Evolutionary conservation across 2,797 vertebrate genomes (phyloP).

Genomic region (Pangasius djambal): DNA sequence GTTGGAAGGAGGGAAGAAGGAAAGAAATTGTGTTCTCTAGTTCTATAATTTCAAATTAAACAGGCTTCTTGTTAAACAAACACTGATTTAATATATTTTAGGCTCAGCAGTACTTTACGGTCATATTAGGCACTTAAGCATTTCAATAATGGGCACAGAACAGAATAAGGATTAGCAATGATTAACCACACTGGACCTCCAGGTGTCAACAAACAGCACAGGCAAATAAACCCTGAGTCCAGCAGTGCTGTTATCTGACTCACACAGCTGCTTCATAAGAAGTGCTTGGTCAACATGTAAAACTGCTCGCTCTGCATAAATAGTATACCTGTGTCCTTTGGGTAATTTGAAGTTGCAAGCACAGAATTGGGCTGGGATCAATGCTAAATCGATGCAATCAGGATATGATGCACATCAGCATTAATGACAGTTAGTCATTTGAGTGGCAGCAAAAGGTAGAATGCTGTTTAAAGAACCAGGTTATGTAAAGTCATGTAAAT

Average conservation of each 20-base stretch:
- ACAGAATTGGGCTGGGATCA: slow-evolving; percentile 60
- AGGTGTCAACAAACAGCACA: slow-evolving; percentile 36
- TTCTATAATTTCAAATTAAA: background rate
- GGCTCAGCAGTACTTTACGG: background rate
- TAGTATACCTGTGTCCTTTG: slow-evolving; percentile 53
- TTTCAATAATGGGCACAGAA: background rate
- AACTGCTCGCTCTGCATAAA: slow-evolving; percentile 47
- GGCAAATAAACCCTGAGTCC: slow-evolving; percentile 10
- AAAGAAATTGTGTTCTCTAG: background rate
- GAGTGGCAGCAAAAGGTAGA: slow-evolving; percentile 61
- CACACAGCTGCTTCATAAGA: slow-evolving; percentile 34
- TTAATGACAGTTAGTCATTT: slow-evolving; percentile 57
- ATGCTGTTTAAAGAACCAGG: background rate
- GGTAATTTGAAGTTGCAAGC: slow-evolving; percentile 54
- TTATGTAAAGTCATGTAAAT: background rate
- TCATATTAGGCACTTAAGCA: background rate
- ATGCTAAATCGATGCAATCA: slow-evolving; percentile 68
- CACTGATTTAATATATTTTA: background rate
- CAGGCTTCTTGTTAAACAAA: background rate
- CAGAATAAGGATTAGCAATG: background rate
- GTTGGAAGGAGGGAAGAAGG: background rate
- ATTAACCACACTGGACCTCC: slow-evolving; percentile 7
- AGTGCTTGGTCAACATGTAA: slow-evolving; percentile 34
- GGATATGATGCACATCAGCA: slow-evolving; percentile 62
- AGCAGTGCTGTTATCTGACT: slow-evolving; percentile 38